phyloP scores from a whole-genome alignment of 2,888 invertebrate genomes.

The Dolichomitus sp. region DNA sequence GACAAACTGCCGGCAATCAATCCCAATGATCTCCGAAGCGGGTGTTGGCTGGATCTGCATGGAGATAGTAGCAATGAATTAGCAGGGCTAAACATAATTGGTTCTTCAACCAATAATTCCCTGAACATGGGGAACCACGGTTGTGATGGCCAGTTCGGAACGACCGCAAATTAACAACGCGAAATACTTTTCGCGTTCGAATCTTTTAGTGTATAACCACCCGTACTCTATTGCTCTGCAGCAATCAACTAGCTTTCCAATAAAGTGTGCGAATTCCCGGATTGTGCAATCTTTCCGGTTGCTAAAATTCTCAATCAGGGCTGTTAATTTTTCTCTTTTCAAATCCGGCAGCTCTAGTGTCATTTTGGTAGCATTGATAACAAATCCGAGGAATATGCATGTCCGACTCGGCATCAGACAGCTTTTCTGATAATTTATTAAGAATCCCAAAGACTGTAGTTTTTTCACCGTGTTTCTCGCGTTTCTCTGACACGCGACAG shows the following conservation, averaged over 20 bases:
- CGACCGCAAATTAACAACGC: background rate
- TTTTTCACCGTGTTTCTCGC: too few species aligned
- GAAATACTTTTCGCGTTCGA: constrained; percentile 36
- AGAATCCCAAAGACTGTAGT: too few species aligned
- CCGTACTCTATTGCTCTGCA: background rate
- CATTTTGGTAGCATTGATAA: constrained; percentile 43
- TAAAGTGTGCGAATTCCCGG: constrained; percentile 40
- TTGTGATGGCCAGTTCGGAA: too few species aligned
- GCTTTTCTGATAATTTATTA: too few species aligned
- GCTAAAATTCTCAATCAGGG: constrained; percentile 18
- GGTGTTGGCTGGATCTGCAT: constrained; percentile 7
- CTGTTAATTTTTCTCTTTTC: constrained; percentile 1
- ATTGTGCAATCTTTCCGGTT: constrained; percentile 23
- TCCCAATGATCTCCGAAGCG: constrained; percentile 21
- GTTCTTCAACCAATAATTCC: constrained; percentile 25
- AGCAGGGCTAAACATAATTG: background rate
- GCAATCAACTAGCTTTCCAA: constrained; percentile 64
- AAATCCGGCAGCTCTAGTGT: constrained; percentile 38
- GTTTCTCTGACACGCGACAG: too few species aligned
- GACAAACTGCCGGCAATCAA: constrained; percentile 37
- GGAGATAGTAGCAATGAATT: constrained; percentile 34
- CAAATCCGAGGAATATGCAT: constrained; percentile 39
- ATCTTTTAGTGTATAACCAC: constrained; percentile 52
- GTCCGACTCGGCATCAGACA: too few species aligned
- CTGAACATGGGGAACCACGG: constrained; percentile 25